Evolutionary conservation across 2,113 vertebrate species (phyloP).

Genomic region (Bos indicus): DNA sequence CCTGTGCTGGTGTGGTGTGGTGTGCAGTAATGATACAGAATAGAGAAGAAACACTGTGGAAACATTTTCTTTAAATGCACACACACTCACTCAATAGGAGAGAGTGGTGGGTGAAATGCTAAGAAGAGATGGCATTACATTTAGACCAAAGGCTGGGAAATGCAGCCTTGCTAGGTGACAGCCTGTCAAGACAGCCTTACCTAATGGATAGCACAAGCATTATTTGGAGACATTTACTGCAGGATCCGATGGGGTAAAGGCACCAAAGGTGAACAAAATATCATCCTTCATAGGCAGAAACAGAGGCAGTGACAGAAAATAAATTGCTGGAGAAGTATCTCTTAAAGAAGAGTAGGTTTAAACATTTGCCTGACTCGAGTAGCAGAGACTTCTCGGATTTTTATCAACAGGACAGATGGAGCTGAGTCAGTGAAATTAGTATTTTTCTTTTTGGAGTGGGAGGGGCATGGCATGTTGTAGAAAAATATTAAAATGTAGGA

Average conservation of each 20-base stretch:
- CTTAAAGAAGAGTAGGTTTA: constrained; percentile 30
- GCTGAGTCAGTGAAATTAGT: not conserved
- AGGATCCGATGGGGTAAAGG: not conserved
- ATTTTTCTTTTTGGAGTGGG: not conserved
- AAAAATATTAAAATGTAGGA: not conserved
- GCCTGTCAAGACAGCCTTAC: not conserved
- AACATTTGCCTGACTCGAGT: not conserved
- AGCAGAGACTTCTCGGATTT: not conserved
- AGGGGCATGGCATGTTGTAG: not conserved
- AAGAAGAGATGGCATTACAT: not conserved
- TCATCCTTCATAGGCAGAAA: constrained; percentile 55
- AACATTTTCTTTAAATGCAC: not conserved
- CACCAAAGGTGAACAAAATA: constrained; percentile 48
- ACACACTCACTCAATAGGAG: not conserved
- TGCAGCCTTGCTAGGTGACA: not conserved
- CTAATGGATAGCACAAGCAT: not conserved
- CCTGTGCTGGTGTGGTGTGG: not conserved
- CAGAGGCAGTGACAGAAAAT: constrained; percentile 52
- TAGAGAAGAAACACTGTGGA: not conserved
- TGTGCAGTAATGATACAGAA: not conserved
- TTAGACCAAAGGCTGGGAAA: not conserved
- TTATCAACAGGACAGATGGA: not conserved
- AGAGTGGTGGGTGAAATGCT: not conserved
- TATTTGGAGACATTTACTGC: constrained; percentile 38
- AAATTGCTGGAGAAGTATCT: constrained; percentile 45